Base-by-base conservation (phyloP, 2,113 vertebrate genomes). In the Notarius lentiginosus region DNA sequence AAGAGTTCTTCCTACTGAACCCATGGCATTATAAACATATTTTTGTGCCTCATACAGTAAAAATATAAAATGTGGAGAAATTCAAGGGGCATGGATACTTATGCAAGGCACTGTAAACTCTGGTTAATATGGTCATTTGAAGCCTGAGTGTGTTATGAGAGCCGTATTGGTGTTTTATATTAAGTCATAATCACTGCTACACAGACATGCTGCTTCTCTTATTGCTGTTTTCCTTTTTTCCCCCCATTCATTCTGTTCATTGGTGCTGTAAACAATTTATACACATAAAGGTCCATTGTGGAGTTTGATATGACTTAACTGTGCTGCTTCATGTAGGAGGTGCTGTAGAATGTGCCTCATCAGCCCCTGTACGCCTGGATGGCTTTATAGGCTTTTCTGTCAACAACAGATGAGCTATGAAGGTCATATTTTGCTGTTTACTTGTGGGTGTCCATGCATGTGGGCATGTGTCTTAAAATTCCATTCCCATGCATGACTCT, bases 221-320 rank as follows among this genome's bases (percentile, higher is more conserved):
- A 7, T 49, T 82, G 18, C 12, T 12, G 41, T 20, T 53, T 53
- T 53, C 9, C 1, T 61, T 20, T 15, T 58, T 58, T 9, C 17
- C 61, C 80, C 6, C 76, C 66, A 5, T 79, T 79, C 49, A 41
- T 51, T 72, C 53, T 15, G 58, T 77, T 86, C 76, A 66, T 61
- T 55, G 73, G 47, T 79, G 53, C 86, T 87, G 70, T 30, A 56
- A 75, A 66, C 41, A 15, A 47, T 87, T 81, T 84, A 77, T 75
- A 85, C 84, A 80, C 82, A 87, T 79, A 85, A 87, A 89, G 72
- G 53, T 53, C 2, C 24, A 83, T 83, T 89, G 86, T 89, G 81
- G 82, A 79, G 10, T 68, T 84, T 76, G 18, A 60, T 77, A 56
- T 22, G 86, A 87, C 56, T 82, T 82, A 55, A 34, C 53, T 89